Evolutionary conservation across 1,140 invertebrate species (phyloP), one percentile per base, ranked within the genome.

Genomic region (Campodea augens): DNA sequence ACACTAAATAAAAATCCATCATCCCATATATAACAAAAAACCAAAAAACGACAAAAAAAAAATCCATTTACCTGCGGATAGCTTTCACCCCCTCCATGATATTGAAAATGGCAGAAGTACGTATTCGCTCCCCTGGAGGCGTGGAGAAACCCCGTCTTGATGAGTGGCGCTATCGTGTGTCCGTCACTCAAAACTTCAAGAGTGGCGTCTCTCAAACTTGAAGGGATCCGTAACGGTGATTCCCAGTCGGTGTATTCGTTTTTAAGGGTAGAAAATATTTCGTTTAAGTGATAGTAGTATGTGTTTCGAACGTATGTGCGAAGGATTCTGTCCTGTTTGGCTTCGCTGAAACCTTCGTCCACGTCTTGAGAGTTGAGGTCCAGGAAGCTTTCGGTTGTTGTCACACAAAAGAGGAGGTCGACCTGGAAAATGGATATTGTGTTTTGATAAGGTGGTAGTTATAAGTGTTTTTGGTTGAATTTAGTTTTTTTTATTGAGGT

Each of bases 201-300:
- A 5, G 77, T 77, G 24, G 77, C 74, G 60, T 83, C 80, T n/a
- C 81, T 63, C 10, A 81, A 75, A 54, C 74, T 2, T 60, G 78
- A 49, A 78, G 61, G 53, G 59, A 72, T 75, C 55, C 41, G 44
- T 51, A 78, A 61, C 49, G 81, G 72, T 52, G 77, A 72, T 57
- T 87, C 84, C 86, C 86, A 91, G 59, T 91, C 85, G 38, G 85
- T 90, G 63, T 91, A 91, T 59, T 91, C 86, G 60, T 90, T 91
- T 62, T 85, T 81, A 41, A 90, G 67, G 23, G 85, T 84, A 18
- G 83, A 85, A 65, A 82, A 88, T 54, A 87, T 89, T 63, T 88
- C 85, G 62, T 88, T 86, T 44, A 87, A 69, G 65, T 89, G 84
- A 62, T 81, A 89, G 53, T 79, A 77, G 61, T 87, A 90, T 32